phyloP scores from a whole-genome alignment of 2,113 vertebrate genomes.

The Toxostoma redivivum region DNA sequence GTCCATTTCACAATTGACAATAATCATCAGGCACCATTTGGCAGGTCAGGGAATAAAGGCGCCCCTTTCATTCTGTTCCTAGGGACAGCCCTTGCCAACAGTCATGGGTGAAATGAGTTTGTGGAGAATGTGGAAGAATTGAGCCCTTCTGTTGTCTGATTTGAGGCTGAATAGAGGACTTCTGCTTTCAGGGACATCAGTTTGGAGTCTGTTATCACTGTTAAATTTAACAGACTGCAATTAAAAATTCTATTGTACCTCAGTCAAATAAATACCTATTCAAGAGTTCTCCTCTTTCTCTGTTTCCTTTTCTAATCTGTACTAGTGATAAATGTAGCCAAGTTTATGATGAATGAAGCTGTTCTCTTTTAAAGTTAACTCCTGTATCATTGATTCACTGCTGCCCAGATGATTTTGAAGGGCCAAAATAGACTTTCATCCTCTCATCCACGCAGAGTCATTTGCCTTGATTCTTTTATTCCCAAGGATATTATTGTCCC shows the following conservation, averaged over 20 bases:
- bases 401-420: conserved; percentile 13
- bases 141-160: not conserved
- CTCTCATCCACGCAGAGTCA: not conserved
- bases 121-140: not conserved
- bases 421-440: not conserved
- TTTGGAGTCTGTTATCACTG: not conserved
- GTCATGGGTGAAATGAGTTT: not conserved
- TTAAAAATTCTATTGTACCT: conserved; percentile 3
- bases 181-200: not conserved
- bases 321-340: not conserved
- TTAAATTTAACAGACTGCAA: conserved; percentile 32
- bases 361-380: conserved; percentile 1
- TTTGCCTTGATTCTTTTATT: not conserved
- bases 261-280: conserved; percentile 9
- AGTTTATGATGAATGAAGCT: conserved; percentile 23
- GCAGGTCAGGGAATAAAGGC: not conserved
- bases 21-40: not conserved
- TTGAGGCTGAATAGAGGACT: not conserved
- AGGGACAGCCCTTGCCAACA: not conserved
- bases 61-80: not conserved
- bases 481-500: not conserved
- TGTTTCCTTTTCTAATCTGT: not conserved
- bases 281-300: not conserved
- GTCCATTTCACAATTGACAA: not conserved
- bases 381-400: not conserved